Base-by-base conservation (phyloP, 2,888 invertebrate genomes). In the Meganola albula region DNA sequence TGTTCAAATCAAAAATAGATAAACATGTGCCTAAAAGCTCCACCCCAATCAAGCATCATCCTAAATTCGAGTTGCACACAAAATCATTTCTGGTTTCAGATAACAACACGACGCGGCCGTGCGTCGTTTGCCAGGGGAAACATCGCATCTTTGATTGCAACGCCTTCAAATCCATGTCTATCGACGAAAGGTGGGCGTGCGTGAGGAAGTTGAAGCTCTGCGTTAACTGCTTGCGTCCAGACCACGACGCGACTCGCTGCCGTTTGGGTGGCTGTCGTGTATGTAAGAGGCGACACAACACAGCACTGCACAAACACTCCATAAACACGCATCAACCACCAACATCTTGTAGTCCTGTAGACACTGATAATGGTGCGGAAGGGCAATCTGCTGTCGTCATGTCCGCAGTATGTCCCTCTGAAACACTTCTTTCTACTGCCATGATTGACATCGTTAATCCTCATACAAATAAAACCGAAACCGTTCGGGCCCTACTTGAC, bases 111-210 rank as follows among this genome's bases (percentile, higher is more conserved):
- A n/a, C n/a, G n/a, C n/a, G n/a, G n/a, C n/a, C 10, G 3, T 56
- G 52, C 11, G 32, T 48, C 6, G 26, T 53, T 29, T 55, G 53
- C 10, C 34, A 49, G 10, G 31, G 24, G 0, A 5, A 31, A 10
- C 58, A 58, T 29, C 35, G 27, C 18, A 53, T 55, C 4, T 54
- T 48, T 30, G 46, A 54, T 21, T 57, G 53, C 29, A 39, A 35
- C 0, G 34, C 24, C 0, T 57, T 53, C 13, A 47, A 44, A 12
- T 10, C 43, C 2, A 53, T 44, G 20, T 12, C 12, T 8, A 16
- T 48, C 4, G 21, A 46, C 5, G 41, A 41, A 1, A 16, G 28
- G 9, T 12, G 37, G 9, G 6, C 12, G 4, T 37, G 39, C 10
- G 44, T 45, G 0, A n/a, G 9, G 0, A 39, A 34, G 18, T 38